Percentiles rank a stretch among this genome's conserved stretches.
Evolutionary conservation across 2,797 vertebrate genomes (phyloP).

Genomic region (Gila robusta): DNA sequence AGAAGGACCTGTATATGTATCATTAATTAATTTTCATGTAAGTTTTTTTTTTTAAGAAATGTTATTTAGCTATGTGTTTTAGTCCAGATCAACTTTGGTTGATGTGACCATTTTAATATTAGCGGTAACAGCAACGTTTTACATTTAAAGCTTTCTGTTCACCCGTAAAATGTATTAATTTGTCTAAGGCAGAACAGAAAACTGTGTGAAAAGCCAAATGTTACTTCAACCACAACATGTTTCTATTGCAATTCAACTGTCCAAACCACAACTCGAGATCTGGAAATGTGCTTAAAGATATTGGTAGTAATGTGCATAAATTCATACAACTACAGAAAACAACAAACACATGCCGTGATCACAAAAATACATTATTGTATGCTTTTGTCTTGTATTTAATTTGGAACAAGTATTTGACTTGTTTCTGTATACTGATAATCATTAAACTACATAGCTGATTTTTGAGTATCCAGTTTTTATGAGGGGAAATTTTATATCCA

Average conservation of each 20-base stretch:
- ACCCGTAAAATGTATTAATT: neutral
- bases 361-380: neutral
- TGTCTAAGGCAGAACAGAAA: neutral
- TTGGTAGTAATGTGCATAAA: neutral
- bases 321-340: neutral
- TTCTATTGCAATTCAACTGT: too few relatives aligned
- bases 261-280: neutral
- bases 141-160: neutral
- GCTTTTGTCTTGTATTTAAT: neutral
- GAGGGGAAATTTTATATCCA: neutral
- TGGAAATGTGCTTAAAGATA: slow-evolving; percentile 4
- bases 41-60: too few relatives aligned
- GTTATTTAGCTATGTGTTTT: too few relatives aligned
- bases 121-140: neutral
- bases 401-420: neutral
- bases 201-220: neutral
- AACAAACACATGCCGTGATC: neutral
- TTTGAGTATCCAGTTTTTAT: slow-evolving; percentile 16
- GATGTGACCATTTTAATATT: neutral
- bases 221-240: neutral
- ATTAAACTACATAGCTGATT: neutral
- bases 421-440: neutral
- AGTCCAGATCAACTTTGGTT: neutral
- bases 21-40: too few relatives aligned
- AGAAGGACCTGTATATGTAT: too few relatives aligned